Evolutionary conservation across 2,888 invertebrate species (phyloP), one percentile per base, ranked within the genome.

Genomic region (Luperina nickerlii): DNA sequence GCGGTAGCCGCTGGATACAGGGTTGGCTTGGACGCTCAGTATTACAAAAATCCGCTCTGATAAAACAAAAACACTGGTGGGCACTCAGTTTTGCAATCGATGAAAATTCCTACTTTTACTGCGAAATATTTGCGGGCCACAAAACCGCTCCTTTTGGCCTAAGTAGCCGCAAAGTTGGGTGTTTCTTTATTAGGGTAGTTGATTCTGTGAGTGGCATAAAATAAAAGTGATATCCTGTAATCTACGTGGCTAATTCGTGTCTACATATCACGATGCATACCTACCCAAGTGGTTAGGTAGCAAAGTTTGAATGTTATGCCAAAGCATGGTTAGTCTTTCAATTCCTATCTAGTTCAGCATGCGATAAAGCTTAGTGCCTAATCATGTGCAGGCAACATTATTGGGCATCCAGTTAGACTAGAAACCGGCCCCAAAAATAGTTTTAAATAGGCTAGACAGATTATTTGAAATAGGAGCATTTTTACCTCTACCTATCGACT

Each of bases 1-100:
- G 94, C 93, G 92, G 91, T 92, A 92, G 88, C 90, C 90, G 88
- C 87, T 69, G 74, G 74, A 72, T 75, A 82, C 76, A 65, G 60
- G 65, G 42, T 74, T 54, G 72, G 74, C 62, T 71, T 69, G 71
- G 78, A 63, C 74, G 76, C n/a, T 66, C 75, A 62, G 71, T 79
- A 79, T 80, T 77, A 65, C 45, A 83, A 83, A 89, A 86, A 81
- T 75, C 68, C 48, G 11, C 66, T 77, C 57, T 73, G 45, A 38
- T 78, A 72, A 79, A 87, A 79, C 63, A 76, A 76, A 84, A 79
- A 79, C 48, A 72, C 67, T 74, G 79, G 75, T 74, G 18, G 32
- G 9, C 32, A 62, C 42, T 74, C 63, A 57, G 69, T 67, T 68
- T 83, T 57, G 24, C 78, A 76, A 82, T 87, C 68, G 57, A 78